Evolutionary conservation across 2,113 vertebrate species (phyloP), one percentile per base, ranked within the genome.

Genomic region (Cygnus atratus): DNA sequence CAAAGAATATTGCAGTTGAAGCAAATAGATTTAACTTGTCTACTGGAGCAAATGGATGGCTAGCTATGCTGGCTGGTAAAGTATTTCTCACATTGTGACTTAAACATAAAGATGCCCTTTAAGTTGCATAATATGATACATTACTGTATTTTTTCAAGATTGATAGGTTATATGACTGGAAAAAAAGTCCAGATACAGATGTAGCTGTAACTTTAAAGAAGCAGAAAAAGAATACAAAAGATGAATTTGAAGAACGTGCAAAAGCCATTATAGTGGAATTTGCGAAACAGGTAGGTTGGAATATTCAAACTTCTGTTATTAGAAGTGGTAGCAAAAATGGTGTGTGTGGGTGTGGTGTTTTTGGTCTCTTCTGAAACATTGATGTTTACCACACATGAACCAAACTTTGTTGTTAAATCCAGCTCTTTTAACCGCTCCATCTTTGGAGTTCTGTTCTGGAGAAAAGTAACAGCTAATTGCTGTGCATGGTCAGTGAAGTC

Each of bases 141-240:
- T 39, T 92, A 15, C 41, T 96, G 10, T 92, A 5, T 87, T 96
- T 92, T 68, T 92, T 68, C 52, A 95, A 99, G 99, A 98, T 99
- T 59, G 99, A 99, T 97, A 98, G 99, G 94, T 98, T 99, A 59
- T 99, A 99, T 90, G 99, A 99, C 97, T 99, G 99, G 99, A 99
- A 99, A 97, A 99, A 98, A 97, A 98, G 99, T 84, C 99, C 99
- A 0, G 99, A 99, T 9, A 98, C 98, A 0, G 99, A 99, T 70
- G 98, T 99, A 12, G 98, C 98, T 88, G 85, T 97, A 50, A 99
- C 99, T 28, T 98, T 99, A 96, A 99, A 99, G 98, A 99, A 99
- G 95, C 99, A 99, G 98, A 99, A 99, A 97, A 99, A 99, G 96
- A 99, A 99, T 92, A 99, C 99, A 0, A 99, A 98, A 94, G 99